Conservation (phyloP, 1,140 invertebrate species). For the Carcinoscorpius rotundicauda region DNA sequence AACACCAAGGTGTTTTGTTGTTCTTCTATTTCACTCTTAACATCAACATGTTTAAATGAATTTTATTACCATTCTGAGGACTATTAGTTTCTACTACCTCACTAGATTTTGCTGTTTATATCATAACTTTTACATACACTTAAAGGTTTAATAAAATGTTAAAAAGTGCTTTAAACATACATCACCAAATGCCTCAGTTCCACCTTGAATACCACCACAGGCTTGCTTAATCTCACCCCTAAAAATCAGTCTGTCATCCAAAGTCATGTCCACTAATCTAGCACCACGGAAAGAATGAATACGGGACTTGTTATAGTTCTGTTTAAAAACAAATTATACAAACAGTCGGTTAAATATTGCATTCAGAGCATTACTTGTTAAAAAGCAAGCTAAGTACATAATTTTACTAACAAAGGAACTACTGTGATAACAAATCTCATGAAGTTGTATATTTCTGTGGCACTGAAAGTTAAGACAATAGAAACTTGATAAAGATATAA, state of each 20-base stretch:
- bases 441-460: too few relatives aligned
- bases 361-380: too few relatives aligned
- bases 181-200: conserved; percentile 59
- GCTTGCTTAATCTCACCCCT: conserved; percentile 65
- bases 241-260: conserved; percentile 56
- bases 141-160: background rate
- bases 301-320: conserved; percentile 78
- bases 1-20: too few relatives aligned
- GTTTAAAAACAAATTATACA: conserved; percentile 20
- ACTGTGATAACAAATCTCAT: too few relatives aligned
- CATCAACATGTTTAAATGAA: background rate
- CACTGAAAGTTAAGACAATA: too few relatives aligned
- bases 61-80: background rate
- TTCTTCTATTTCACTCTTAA: too few relatives aligned
- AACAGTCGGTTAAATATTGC: too few relatives aligned
- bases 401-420: too few relatives aligned
- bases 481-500: too few relatives aligned
- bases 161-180: conserved; percentile 41
- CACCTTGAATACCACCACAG: conserved; percentile 53
- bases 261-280: conserved; percentile 50
- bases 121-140: background rate
- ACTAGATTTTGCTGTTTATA: background rate
- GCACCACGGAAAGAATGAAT: conserved; percentile 65
- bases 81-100: background rate
- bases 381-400: too few relatives aligned